Percentiles rank a stretch among this genome's conserved stretches.
phyloP scores from a whole-genome alignment of 1,140 invertebrate species.

The Teleopsis dalmanni region DNA sequence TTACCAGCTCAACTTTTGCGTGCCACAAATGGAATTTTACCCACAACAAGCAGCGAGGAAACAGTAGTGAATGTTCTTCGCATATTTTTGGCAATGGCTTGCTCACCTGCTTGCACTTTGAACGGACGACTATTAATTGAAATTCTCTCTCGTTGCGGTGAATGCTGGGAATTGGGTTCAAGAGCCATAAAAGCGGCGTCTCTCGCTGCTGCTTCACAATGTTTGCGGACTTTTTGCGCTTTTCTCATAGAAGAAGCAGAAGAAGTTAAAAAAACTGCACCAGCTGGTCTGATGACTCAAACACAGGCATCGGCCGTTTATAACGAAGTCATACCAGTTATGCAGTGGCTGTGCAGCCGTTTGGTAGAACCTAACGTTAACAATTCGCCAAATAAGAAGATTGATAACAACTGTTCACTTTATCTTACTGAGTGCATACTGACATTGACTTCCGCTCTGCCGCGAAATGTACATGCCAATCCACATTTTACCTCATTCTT shows the following conservation, averaged over 20 bases:
- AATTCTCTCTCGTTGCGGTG: slow-evolving; percentile 62
- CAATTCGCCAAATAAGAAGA: slow-evolving; percentile 50
- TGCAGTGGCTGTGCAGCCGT: slow-evolving; percentile 81
- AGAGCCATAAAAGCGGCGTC: slow-evolving; percentile 72
- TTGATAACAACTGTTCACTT: slow-evolving; percentile 54
- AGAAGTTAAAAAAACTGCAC: slow-evolving; percentile 41
- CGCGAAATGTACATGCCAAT: slow-evolving; percentile 71
- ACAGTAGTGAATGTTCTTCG: slow-evolving; percentile 51
- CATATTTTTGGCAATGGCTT: slow-evolving; percentile 70
- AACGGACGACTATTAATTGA: slow-evolving; percentile 71
- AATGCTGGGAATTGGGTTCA: slow-evolving; percentile 64
- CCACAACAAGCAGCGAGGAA: slow-evolving; percentile 68
- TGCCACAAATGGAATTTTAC: slow-evolving; percentile 68
- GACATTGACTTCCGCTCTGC: slow-evolving; percentile 73
- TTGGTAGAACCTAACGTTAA: slow-evolving; percentile 59
- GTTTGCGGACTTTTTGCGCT: slow-evolving; percentile 69
- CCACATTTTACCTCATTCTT: slow-evolving; percentile 76
- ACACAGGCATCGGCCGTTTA: slow-evolving; percentile 71
- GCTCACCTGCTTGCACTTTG: slow-evolving; percentile 69
- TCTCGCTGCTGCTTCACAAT: slow-evolving; percentile 74
- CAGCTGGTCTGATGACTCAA: slow-evolving; percentile 40
- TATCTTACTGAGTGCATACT: slow-evolving; percentile 81
- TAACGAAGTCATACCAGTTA: slow-evolving; percentile 81
- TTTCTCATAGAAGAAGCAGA: slow-evolving; percentile 53
- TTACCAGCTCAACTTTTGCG: slow-evolving; percentile 80